Base-by-base conservation (phyloP, 23 tunicate species). In the Aplidium turbinatum region DNA sequence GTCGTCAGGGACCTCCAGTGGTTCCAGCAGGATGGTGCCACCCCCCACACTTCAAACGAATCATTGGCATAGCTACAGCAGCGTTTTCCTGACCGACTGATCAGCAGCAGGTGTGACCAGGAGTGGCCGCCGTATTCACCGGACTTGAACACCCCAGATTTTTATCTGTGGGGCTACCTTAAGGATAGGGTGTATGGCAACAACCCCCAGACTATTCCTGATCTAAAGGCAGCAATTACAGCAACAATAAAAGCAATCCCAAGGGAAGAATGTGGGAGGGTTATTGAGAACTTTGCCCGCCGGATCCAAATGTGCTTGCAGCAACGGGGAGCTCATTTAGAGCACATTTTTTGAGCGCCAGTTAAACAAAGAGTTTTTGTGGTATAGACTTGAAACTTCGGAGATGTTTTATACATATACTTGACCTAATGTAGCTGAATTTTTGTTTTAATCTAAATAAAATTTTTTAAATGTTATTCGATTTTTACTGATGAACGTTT, bases 151-250 rank as follows among this genome's bases (percentile, higher is more conserved):
- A 3, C 72, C 56, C 56, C 50, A 56, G 79, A 74, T 58, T 74
- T 58, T 57, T 58, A 74, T 57, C 50, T 57, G 51, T 74, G 79
- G 68, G 68, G 68, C 33, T 58, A 56, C 68, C 68, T 57, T 38
- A 74, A 74, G 68, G 68, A 74, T 36, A 71, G 38, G 68, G 51
- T 57, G 72, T 74, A 74, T 74, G 31, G 31, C 68, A 74, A 74
- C 68, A 74, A 57, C 68, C 72, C 68, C 68, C 54, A 58, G n/a
- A 58, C 68, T 58, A 74, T 57, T 29, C 26, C 47, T 74, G 79
- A 74, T n/a, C 68, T 74, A 29, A 74, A 74, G 56, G 54, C 79
- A 74, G 79, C 70, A 56, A 74, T 74, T 36, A 74, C 79, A 36
- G 68, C 31, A 36, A 50, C 47, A 56, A 74, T 58, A 56, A 74